These are phyloP conservation scores for Kryphioiulus occultus DNA, from an alignment of 2,888 invertebrate species.

Conservation along the genomic window DNA sequence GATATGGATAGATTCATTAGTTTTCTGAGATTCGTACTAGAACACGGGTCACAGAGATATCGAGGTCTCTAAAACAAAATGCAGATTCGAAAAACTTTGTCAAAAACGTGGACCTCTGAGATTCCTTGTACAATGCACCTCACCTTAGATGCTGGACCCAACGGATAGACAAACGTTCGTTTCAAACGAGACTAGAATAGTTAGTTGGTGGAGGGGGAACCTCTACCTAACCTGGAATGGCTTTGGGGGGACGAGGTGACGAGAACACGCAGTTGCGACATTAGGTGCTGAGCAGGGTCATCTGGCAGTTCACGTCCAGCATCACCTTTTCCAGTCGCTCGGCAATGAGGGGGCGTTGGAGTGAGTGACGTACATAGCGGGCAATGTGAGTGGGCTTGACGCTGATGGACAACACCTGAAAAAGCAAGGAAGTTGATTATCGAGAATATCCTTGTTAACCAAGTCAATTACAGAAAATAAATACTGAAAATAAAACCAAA, in stretches of 20 bases:
- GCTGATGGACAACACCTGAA: slow-evolving; percentile 42
- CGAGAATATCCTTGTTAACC: too few relatives aligned
- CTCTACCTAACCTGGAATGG: background rate
- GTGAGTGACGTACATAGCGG: slow-evolving; percentile 27
- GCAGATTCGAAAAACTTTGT: background rate
- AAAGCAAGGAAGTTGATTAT: too few relatives aligned
- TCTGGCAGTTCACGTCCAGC: slow-evolving; percentile 26
- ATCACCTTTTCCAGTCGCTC: slow-evolving; percentile 47
- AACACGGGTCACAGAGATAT: background rate
- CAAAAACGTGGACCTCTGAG: background rate
- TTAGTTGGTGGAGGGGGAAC: background rate
- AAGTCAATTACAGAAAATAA: too few relatives aligned
- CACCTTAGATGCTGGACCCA: too few relatives aligned
- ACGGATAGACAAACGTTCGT: background rate
- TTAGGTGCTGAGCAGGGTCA: slow-evolving; percentile 44
- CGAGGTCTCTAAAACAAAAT: background rate
- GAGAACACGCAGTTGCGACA: background rate
- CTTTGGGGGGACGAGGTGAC: background rate
- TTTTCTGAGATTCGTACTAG: too few relatives aligned
- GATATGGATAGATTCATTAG: too few relatives aligned
- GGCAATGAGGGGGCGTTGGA: slow-evolving; percentile 47
- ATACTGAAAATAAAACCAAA: too few relatives aligned
- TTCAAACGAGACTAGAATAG: background rate
- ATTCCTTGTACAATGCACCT: background rate
- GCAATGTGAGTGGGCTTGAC: slow-evolving; percentile 46